These are phyloP conservation scores for Cavia aperea DNA, from an alignment of 2,113 vertebrate genomes.

Conservation along the genomic window DNA sequence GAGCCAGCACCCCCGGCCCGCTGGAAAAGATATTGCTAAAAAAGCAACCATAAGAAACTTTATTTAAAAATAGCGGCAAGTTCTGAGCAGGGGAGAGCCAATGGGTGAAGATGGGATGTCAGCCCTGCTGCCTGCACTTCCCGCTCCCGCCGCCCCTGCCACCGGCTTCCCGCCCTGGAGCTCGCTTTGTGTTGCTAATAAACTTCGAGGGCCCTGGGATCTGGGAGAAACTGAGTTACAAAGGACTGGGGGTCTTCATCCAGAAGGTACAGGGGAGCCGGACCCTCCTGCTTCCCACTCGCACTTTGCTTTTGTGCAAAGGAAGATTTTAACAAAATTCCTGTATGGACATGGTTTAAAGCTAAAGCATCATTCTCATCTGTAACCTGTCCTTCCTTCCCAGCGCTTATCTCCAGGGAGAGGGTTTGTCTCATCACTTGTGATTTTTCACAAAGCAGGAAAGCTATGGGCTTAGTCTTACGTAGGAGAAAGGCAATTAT, in stretches of 20 bases:
- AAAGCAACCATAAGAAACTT: background rate
- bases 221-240: conserved; percentile 38
- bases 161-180: background rate
- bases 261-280: background rate
- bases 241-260: background rate
- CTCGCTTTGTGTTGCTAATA: conserved; percentile 8
- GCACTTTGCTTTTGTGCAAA: background rate
- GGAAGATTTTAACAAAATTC: background rate
- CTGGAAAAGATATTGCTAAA: background rate
- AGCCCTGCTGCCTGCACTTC: too few relatives aligned
- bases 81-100: background rate
- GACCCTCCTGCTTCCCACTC: rapidly evolving
- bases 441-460: background rate
- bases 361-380: background rate
- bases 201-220: background rate
- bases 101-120: background rate
- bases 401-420: background rate
- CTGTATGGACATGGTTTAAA: background rate
- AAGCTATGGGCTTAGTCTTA: background rate
- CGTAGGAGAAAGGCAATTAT: background rate
- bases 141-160: too few relatives aligned
- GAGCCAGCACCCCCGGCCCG: background rate
- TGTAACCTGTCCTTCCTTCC: background rate
- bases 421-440: background rate
- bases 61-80: background rate